Conservation (phyloP, 1,140 invertebrate genomes). For the Leptinotarsa defecta region DNA sequence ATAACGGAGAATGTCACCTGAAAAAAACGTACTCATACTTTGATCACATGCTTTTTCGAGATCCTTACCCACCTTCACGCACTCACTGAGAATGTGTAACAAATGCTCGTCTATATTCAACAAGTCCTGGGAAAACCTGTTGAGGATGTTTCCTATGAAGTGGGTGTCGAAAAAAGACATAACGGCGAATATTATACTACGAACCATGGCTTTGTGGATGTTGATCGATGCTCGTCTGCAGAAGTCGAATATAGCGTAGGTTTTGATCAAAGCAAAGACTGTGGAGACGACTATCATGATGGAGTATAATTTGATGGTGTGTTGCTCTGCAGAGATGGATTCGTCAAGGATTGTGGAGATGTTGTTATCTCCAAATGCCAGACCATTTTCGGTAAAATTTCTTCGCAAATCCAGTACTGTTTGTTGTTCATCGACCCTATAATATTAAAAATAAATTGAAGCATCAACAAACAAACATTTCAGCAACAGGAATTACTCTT, state of each 20-base stretch:
- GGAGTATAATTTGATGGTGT: conserved; percentile 32
- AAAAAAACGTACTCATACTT: conserved; percentile 10
- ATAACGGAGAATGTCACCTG: conserved; percentile 33
- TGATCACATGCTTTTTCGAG: not conserved
- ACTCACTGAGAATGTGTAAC: conserved; percentile 39
- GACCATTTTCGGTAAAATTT: not conserved
- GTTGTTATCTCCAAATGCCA: not conserved
- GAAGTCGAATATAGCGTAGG: conserved; percentile 37
- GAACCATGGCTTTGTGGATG: conserved; percentile 44
- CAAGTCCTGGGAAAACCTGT: conserved; percentile 50
- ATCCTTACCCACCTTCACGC: conserved; percentile 40
- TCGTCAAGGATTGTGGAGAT: not conserved
- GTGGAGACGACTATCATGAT: conserved; percentile 34
- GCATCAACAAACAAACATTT: too few species aligned
- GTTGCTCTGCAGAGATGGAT: conserved; percentile 20
- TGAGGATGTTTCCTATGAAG: conserved; percentile 49
- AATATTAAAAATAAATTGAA: not conserved
- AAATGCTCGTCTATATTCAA: conserved; percentile 45
- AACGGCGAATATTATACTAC: conserved; percentile 41
- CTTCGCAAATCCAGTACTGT: conserved; percentile 2
- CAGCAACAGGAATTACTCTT: too few species aligned
- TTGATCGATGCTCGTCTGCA: conserved; percentile 41
- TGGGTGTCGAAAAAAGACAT: conserved; percentile 50
- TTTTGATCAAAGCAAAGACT: conserved; percentile 34
- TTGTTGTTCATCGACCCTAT: conserved; percentile 39